phyloP scores from a whole-genome alignment of 1,140 invertebrate species.

The Cardiocondyla obscurior region DNA sequence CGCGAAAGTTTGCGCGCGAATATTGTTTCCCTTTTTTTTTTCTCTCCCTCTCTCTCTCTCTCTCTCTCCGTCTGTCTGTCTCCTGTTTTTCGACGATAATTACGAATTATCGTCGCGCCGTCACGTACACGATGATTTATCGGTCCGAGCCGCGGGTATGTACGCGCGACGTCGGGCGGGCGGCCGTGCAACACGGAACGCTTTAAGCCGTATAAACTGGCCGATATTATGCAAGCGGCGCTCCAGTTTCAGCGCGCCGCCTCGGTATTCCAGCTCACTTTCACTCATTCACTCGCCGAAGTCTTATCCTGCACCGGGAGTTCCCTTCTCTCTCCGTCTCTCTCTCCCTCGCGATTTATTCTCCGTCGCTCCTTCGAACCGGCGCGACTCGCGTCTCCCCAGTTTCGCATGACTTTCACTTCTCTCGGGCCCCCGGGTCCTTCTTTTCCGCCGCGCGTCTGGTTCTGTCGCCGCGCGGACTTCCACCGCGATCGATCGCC shows the following conservation, averaged over 20 bases:
- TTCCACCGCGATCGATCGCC: slow-evolving; percentile 42
- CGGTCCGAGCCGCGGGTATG: slow-evolving; percentile 1
- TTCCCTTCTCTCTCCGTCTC: slow-evolving; percentile 42
- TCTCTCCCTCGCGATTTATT: slow-evolving; percentile 7
- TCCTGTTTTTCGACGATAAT: slow-evolving; percentile 4
- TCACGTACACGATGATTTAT: slow-evolving; percentile 26
- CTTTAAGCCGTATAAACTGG: slow-evolving; percentile 73
- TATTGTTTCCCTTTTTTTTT: too few relatives aligned
- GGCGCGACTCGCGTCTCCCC: too few relatives aligned
- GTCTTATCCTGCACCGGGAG: slow-evolving; percentile 67
- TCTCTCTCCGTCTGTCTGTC: too few relatives aligned
- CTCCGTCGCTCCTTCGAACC: too few relatives aligned
- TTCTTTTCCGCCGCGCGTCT: slow-evolving; percentile 51
- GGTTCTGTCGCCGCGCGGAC: slow-evolving; percentile 19
- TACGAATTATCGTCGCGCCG: slow-evolving; percentile 31
- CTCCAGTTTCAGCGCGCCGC: slow-evolving; percentile 77
- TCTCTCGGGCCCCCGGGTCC: slow-evolving; percentile 63
- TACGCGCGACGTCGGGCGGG: background rate
- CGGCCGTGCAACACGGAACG: slow-evolving; percentile 58
- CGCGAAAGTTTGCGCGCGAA: background rate
- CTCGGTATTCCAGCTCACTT: slow-evolving; percentile 79
- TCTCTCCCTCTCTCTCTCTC: too few relatives aligned
- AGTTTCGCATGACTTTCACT: slow-evolving; percentile 75
- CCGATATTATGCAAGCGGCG: slow-evolving; percentile 79
- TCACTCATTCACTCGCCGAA: slow-evolving; percentile 78